phyloP scores from a whole-genome alignment of 2,888 invertebrate species.

The Deladenus siricidicola region DNA sequence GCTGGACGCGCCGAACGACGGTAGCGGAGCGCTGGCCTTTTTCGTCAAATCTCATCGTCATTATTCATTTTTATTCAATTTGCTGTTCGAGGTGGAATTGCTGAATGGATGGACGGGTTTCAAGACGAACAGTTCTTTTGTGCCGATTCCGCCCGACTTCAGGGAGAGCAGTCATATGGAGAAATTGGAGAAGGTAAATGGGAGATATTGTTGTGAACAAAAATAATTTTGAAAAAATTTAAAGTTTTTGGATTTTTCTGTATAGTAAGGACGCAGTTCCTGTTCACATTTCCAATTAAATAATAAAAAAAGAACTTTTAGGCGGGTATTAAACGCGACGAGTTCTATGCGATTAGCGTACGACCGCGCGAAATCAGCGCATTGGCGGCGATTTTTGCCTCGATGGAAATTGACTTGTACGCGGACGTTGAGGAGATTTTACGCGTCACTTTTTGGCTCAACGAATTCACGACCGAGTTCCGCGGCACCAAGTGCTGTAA shows the following conservation, averaged over 20 bases:
- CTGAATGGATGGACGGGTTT: not conserved
- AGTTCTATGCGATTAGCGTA: not conserved
- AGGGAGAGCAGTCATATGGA: not conserved
- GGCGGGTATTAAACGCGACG: not conserved
- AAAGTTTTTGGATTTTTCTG: not conserved
- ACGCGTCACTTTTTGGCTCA: not conserved
- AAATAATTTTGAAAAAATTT: too few relatives aligned
- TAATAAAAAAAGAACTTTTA: not conserved
- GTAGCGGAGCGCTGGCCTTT: not conserved
- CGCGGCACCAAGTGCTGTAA: not conserved
- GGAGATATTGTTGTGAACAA: too few relatives aligned
- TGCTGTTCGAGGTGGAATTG: not conserved
- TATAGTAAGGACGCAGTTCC: not conserved
- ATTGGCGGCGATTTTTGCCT: not conserved
- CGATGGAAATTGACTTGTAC: not conserved
- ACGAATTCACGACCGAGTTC: not conserved
- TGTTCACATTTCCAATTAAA: too few relatives aligned
- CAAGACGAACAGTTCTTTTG: not conserved
- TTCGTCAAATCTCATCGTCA: not conserved
- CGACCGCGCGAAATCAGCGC: not conserved
- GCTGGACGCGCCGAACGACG: not conserved
- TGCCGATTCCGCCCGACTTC: not conserved
- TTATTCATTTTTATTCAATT: constrained; percentile 5
- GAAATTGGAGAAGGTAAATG: not conserved
- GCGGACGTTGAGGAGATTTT: not conserved